Percentiles rank a stretch among this genome's conserved stretches.
phyloP scores from a whole-genome alignment of 2,888 invertebrate species.

The Torymus texanus region DNA sequence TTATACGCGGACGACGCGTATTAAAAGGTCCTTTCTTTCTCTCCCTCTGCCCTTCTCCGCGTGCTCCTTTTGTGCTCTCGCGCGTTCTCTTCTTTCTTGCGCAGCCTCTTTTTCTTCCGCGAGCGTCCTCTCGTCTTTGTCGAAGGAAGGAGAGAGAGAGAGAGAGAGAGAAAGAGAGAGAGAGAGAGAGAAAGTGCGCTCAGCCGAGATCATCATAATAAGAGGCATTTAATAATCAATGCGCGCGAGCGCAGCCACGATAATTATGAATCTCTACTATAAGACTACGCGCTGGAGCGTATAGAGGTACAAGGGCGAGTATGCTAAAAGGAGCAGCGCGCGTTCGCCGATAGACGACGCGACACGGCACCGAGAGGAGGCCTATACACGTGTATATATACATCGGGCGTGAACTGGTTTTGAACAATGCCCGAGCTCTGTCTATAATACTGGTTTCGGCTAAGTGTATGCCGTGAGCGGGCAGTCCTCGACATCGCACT shows the following conservation, averaged over 20 bases:
- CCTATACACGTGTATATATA: constrained; percentile 25
- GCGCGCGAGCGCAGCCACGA: constrained; percentile 68
- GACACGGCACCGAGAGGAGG: constrained; percentile 50
- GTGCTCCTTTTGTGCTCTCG: constrained; percentile 15
- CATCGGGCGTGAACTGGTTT: constrained; percentile 72
- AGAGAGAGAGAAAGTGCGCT: not conserved
- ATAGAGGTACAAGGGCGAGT: constrained; percentile 63
- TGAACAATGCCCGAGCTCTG: constrained; percentile 69
- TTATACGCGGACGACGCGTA: constrained; percentile 28
- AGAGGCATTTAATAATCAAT: constrained; percentile 74
- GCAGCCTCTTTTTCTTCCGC: not conserved
- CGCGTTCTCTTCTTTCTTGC: constrained; percentile 7
- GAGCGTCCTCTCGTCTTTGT: not conserved
- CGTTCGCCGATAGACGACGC: not conserved
- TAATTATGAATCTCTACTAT: constrained; percentile 71
- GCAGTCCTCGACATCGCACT: constrained; percentile 29
- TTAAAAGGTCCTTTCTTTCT: constrained; percentile 36
- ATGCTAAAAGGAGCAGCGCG: constrained; percentile 70
- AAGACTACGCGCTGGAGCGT: constrained; percentile 54
- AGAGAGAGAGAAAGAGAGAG: constrained; percentile 5
- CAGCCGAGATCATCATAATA: constrained; percentile 37
- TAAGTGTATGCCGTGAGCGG: constrained; percentile 22
- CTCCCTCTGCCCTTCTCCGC: constrained; percentile 25
- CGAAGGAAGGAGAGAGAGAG: not conserved
- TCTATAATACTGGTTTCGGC: constrained; percentile 60